A percentile compares a stretch with the other conserved stretches of the same genome.
Evolutionary conservation across 2,797 vertebrate genomes (phyloP).

Genomic region (Muscicapa striata): DNA sequence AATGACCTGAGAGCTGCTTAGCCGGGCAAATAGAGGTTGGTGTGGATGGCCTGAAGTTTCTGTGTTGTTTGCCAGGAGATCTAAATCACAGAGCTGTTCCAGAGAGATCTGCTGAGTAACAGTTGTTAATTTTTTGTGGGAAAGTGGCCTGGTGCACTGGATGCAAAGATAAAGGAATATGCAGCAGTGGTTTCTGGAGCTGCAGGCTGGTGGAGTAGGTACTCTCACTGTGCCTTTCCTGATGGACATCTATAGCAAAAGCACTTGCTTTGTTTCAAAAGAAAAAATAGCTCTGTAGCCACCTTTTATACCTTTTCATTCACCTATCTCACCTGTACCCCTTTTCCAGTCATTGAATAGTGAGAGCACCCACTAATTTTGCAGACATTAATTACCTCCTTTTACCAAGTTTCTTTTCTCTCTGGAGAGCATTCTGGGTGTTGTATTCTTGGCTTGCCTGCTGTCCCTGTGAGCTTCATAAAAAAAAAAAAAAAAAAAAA

Average conservation of each 20-base stretch:
- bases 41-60: neutral
- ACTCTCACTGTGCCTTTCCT: neutral
- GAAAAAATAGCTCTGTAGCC: neutral
- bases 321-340: neutral
- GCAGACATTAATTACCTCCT: neutral
- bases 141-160: neutral
- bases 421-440: neutral
- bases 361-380: neutral
- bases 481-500: neutral
- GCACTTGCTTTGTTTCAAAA: neutral
- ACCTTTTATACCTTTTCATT: neutral
- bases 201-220: neutral
- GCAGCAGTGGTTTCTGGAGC: neutral
- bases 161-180: neutral
- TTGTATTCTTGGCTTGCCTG: neutral
- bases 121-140: neutral
- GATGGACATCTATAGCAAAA: neutral
- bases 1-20: neutral
- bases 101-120: neutral
- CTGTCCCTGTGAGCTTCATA: neutral
- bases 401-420: neutral
- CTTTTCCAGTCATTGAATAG: neutral
- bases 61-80: neutral
- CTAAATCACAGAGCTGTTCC: neutral
- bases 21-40: neutral